These are phyloP conservation scores for Drosophila anceps DNA, from an alignment of 2,888 invertebrate genomes.

Conservation along the genomic window DNA sequence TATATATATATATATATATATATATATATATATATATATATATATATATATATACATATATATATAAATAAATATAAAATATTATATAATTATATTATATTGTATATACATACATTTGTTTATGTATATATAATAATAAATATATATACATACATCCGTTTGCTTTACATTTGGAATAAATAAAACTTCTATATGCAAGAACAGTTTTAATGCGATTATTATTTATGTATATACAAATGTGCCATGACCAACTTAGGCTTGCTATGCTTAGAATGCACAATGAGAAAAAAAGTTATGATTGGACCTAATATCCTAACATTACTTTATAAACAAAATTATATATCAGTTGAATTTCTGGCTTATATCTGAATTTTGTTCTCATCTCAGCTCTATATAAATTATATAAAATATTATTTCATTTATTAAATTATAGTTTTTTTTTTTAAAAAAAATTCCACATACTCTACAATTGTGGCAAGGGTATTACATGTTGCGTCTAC, in stretches of 20 bases:
- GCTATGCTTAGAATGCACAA: background rate
- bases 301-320: background rate
- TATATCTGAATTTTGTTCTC: no score
- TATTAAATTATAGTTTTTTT: background rate
- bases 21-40: background rate
- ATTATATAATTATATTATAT: no score
- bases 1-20: background rate
- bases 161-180: no score
- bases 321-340: background rate
- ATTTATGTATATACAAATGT: no score
- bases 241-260: conserved; percentile 4
- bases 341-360: no score
- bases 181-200: no score
- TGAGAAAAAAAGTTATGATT: background rate
- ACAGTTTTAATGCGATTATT: background rate
- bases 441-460: background rate
- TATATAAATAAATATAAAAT: no score
- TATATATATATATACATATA: no score
- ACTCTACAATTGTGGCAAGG: background rate
- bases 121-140: no score
- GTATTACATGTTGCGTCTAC: background rate
- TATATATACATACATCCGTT: no score
- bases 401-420: background rate
- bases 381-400: background rate
- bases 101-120: no score